Base-by-base conservation (phyloP, 2,888 invertebrate species). In the Chloroclysta siterata region DNA sequence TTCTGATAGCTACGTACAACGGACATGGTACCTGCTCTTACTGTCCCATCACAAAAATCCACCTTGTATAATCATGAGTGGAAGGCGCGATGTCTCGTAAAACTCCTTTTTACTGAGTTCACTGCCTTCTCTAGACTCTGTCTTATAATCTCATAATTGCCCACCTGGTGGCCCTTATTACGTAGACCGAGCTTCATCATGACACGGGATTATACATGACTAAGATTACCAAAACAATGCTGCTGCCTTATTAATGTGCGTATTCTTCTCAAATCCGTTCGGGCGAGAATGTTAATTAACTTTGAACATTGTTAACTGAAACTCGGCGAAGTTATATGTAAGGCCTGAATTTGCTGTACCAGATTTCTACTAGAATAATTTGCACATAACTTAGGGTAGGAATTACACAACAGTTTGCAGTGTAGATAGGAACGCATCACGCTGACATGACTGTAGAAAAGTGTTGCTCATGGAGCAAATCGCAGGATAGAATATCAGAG, bases 121-220 rank as follows among this genome's bases (percentile, higher is more conserved):
- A 82, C 81, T n/a, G n/a, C 50, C 3, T 44, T n/a, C 15, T 80
- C 69, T 63, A 61, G 66, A 60, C 72, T 72, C 69, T 66, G 60
- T 69, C 70, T 73, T 74, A 76, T 80, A 79, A 83, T 78, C 77
- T 77, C 69, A 73, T 83, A 80, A 83, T 80, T 78, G 72, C 70
- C 68, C 74, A 79, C 76, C 80, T 80, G 79, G 73, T 78, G 69
- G 11, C 71, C 75, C 77, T 83, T 82, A 83, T 84, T 86, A 84
- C 72, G 52, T 61, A 51, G 76, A 77, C 75, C 68, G 69, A 74
- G 72, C 77, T 78, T 36, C 72, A 14, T 28, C 71, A 66, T 60
- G 53, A 69, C 71, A 60, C 66, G 64, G 62, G 53, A 58, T 60
- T 66, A 67, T 60, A 54, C 54, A 46, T 52, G 52, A 52, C 54